A percentile compares a stretch with the other conserved stretches of the same genome.
Evolutionary conservation across 1,140 invertebrate species (phyloP).

Genomic region (Lamellibrachia luymesi): DNA sequence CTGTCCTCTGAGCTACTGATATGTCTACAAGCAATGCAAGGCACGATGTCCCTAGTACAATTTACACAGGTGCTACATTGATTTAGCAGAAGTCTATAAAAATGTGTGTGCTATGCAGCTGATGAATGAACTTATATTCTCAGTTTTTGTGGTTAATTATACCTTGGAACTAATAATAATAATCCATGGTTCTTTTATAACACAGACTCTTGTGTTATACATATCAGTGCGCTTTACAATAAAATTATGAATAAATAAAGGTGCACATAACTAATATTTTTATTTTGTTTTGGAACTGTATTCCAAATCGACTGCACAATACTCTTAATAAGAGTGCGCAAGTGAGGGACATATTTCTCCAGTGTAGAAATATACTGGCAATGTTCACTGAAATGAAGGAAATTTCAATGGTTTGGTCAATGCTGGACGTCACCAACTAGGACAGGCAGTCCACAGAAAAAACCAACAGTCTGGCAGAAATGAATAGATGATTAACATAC

Average conservation of each 20-base stretch:
- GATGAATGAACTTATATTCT: neutral
- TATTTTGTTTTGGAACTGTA: neutral
- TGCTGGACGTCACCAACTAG: neutral
- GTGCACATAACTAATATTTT: no score
- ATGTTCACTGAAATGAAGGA: neutral
- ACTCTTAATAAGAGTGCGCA: no score
- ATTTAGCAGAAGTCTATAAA: constrained; percentile 17
- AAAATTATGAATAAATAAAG: no score
- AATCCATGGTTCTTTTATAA: no score
- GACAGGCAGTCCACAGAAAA: neutral
- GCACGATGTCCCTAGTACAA: neutral
- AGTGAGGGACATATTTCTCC: no score
- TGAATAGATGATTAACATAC: neutral
- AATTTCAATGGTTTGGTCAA: neutral
- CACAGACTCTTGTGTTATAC: no score
- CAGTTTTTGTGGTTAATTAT: neutral
- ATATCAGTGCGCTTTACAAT: no score
- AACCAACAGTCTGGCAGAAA: neutral
- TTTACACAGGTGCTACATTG: neutral
- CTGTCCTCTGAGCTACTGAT: neutral
- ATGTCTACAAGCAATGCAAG: neutral
- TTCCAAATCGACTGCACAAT: no score
- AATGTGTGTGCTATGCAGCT: constrained; percentile 18
- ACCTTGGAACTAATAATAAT: neutral
- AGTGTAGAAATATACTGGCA: no score